Evolutionary conservation across 2,797 vertebrate genomes (phyloP), one percentile per base, ranked within the genome.

Genomic region (Discoglossus pictus): DNA sequence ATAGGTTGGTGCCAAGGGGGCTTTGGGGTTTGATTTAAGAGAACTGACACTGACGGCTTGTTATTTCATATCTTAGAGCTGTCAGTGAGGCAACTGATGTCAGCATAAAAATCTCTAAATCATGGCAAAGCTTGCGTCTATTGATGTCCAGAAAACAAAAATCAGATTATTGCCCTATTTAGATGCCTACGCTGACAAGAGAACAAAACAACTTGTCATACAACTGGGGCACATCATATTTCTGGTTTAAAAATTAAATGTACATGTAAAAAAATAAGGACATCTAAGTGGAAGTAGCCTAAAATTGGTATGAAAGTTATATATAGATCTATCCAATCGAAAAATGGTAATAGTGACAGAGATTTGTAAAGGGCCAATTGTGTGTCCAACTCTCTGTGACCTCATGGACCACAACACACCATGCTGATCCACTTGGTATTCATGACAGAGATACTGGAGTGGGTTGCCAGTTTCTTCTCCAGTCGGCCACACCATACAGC

Each of bases 1-100:
- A 75, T 80, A 78, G 74, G 64, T 62, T 76, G 79, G 77, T 86
- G 79, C 83, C 86, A 81, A 84, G 84, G 87, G 87, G 85, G 80
- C 82, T 84, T 83, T 84, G 86, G 87, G 84, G 75, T 75, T 86
- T 82, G 82, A 83, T 88, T 90, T 87, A 88, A 89, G 90, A 92
- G 82, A 73, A 83, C 89, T 93, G 90, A 93, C 90, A 90, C 75
- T 75, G 89, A 87, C 76, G 87, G 86, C 91, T 93, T 88, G 86
- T 94, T 96, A 94, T 91, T 92, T 90, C 68, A 69, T 88, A 75
- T 93, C 90, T 92, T 88, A 79, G 82, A 91, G 84, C 91, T 94
- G 91, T 93, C 92, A 93, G 72, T 65, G 76, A 89, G 76, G 83
- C 84, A 86, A 84, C 83, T 87, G 86, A 92, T 92, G 91, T 91